Base-by-base conservation (phyloP, 2,888 invertebrate species). In the Baronia brevicornis region DNA sequence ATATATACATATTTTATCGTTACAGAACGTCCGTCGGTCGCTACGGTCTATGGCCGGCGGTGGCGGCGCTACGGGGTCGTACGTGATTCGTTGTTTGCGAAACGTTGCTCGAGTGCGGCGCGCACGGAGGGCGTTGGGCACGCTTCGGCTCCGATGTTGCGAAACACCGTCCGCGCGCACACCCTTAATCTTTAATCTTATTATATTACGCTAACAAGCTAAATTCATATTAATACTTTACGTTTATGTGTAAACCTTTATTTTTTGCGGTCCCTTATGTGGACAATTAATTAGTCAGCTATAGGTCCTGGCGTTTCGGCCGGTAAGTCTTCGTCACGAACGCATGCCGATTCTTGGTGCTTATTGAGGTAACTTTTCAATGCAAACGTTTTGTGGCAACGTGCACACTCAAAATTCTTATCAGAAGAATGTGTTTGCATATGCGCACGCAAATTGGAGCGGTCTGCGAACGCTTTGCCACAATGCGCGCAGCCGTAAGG, bases 401-500 rank as follows among this genome's bases (percentile, higher is more conserved):
- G 89, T 53, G 90, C 86, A 72, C 97, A 97, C 62, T 92, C 91
- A 79, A 91, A 96, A 69, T 95, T 95, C 80, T 97, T 97, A 69
- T 94, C 95, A 27, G 91, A 88, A 23, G 96, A 96, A 72, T 97
- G 97, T 13, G 97, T 97, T 75, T 97, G 97, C 97, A 97, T 97
- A 85, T 97, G 97, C 3, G 97, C 97, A 27, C 97, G 88, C 38
- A 97, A 84, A 73, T 97, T 97, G 36, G 95, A 95, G 34, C 97
- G 89, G 82, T 97, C 97, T 11, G 97, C 97, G 71, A 97, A 97
- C 9, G 97, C 95, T 70, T 97, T 97, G 43, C 97, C 97, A 77
- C 97, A 97, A 71, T 96, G 96, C 26, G 96, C 96, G 70, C 97
- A 97, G 1, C 95, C 95, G 77, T 95, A 97, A 0, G 97, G 97